Evolutionary conservation across 1,140 invertebrate genomes (phyloP).

Genomic region (Coptotermes formosanus): DNA sequence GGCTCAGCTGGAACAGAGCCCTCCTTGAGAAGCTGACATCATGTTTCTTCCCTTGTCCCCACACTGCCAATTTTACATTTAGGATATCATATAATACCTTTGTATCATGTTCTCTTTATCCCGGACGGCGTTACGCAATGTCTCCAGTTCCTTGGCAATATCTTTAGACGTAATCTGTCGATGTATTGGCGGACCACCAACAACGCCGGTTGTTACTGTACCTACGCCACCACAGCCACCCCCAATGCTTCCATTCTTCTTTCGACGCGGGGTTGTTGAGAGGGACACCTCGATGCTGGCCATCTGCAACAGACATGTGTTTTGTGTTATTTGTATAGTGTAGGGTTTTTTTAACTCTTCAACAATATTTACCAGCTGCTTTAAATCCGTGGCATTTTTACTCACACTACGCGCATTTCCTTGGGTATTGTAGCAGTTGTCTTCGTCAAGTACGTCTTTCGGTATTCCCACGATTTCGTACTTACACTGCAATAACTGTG

Average conservation of each 20-base stretch:
- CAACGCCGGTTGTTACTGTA: constrained; percentile 22
- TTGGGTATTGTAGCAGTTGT: too few relatives aligned
- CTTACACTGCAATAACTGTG: too few relatives aligned
- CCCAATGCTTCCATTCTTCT: constrained; percentile 55
- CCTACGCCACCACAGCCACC: constrained; percentile 49
- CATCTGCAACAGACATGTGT: constrained; percentile 61
- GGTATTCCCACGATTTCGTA: too few relatives aligned
- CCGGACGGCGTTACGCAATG: constrained; percentile 65
- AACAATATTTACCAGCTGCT: too few relatives aligned
- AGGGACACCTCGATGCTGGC: constrained; percentile 81
- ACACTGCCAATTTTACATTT: too few relatives aligned
- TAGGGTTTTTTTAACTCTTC: neutral
- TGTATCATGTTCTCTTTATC: constrained; percentile 83
- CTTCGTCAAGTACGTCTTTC: too few relatives aligned
- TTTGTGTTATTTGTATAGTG: neutral
- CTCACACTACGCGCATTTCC: too few relatives aligned
- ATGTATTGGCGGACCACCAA: constrained; percentile 31
- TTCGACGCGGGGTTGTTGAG: constrained; percentile 58
- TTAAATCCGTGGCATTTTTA: too few relatives aligned
- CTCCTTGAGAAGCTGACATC: too few relatives aligned
- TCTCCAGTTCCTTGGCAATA: constrained; percentile 64
- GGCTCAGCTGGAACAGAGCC: too few relatives aligned
- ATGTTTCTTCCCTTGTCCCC: too few relatives aligned
- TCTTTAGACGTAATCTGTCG: constrained; percentile 39
- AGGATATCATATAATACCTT: constrained; percentile 48